Evolutionary conservation across 2,797 vertebrate genomes (phyloP).

Genomic region (Tarsius wallacei): DNA sequence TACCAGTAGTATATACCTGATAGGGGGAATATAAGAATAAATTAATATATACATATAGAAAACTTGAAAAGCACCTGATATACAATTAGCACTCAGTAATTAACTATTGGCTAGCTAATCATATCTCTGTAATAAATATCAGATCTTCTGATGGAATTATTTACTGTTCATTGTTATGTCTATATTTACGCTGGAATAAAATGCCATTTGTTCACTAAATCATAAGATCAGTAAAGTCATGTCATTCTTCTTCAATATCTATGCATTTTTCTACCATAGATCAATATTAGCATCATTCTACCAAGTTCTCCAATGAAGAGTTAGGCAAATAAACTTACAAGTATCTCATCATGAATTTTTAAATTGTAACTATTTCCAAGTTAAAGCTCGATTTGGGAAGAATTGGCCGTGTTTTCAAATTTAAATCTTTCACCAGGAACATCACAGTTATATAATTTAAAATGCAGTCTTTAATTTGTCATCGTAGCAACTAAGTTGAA

Average conservation of each 20-base stretch:
- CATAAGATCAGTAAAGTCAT: not conserved
- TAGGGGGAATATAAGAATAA: accelerated
- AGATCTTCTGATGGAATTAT: not conserved
- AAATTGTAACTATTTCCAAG: not conserved
- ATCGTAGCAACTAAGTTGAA: slow-evolving; percentile 46
- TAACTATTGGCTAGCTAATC: not conserved
- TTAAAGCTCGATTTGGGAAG: not conserved
- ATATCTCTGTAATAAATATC: not conserved
- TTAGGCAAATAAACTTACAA: not conserved
- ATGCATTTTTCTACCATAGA: not conserved
- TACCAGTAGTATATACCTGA: not conserved
- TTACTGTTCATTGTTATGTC: not conserved
- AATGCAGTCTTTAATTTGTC: slow-evolving; percentile 26
- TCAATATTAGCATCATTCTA: not conserved
- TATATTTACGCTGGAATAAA: not conserved
- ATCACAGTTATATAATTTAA: slow-evolving; percentile 31
- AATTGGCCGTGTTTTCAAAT: slow-evolving; percentile 49
- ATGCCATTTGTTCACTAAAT: not conserved
- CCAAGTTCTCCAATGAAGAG: not conserved
- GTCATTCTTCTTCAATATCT: not conserved
- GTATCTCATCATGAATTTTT: not conserved
- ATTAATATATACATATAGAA: not conserved
- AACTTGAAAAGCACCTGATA: not conserved
- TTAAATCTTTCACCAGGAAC: slow-evolving; percentile 27
- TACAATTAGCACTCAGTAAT: not conserved